phyloP scores from a whole-genome alignment of 1,140 invertebrate species.

The Pachypeltis micranthus region DNA sequence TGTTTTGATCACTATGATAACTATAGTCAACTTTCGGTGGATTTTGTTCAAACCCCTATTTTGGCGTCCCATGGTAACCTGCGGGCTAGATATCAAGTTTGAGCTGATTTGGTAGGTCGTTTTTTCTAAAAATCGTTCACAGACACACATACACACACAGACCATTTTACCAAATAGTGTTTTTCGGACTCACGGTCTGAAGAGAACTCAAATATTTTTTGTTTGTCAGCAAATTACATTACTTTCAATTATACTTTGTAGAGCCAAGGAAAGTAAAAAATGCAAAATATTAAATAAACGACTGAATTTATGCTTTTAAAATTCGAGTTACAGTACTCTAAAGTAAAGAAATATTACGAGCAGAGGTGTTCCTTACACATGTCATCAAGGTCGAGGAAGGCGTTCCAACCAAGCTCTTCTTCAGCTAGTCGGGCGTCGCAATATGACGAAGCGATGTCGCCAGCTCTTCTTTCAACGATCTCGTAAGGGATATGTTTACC shows the following conservation, averaged over 20 bases:
- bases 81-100: no score
- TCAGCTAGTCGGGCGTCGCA: slow-evolving; percentile 67
- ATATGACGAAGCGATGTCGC: slow-evolving; percentile 82
- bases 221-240: no score
- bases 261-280: background rate
- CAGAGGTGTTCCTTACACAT: slow-evolving; percentile 64
- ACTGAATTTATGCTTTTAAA: background rate
- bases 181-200: no score
- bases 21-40: no score
- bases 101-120: no score
- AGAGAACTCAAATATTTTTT: no score
- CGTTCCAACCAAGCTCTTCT: slow-evolving; percentile 69
- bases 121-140: no score
- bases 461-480: slow-evolving; percentile 58
- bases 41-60: no score
- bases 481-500: slow-evolving; percentile 61
- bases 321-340: background rate
- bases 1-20: no score
- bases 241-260: background rate
- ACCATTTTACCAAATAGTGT: no score
- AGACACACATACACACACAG: no score
- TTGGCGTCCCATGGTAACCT: no score
- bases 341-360: background rate
- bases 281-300: background rate
- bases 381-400: slow-evolving; percentile 59